A percentile compares a stretch with the other conserved stretches of the same genome.
These are phyloP conservation scores for Phalacrocorax pelagicus DNA, from an alignment of 2,113 vertebrate species.

Conservation along the genomic window DNA sequence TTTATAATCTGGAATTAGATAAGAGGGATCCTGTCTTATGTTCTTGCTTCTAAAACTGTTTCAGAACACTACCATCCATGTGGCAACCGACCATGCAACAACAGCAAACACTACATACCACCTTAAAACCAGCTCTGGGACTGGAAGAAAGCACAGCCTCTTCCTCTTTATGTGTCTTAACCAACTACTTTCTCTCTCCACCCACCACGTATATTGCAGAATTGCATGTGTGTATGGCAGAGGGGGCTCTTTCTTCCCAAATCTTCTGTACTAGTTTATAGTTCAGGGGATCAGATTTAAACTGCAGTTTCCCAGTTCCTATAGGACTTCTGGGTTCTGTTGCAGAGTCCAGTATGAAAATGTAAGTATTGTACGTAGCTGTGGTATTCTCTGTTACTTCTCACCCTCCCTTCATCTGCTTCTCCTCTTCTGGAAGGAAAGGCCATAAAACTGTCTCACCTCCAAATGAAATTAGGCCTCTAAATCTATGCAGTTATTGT, in stretches of 20 bases:
- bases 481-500: neutral
- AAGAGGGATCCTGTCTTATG: neutral
- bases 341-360: neutral
- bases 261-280: neutral
- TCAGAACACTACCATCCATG: neutral
- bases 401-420: neutral
- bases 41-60: neutral
- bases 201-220: accelerated
- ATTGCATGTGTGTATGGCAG: neutral
- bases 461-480: neutral
- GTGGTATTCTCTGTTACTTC: neutral
- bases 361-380: neutral
- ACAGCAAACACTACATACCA: neutral
- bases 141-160: neutral
- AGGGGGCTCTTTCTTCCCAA: neutral
- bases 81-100: neutral
- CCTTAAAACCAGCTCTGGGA: neutral
- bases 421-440: neutral
- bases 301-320: neutral
- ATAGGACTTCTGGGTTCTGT: neutral
- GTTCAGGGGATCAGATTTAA: accelerated
- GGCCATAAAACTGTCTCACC: neutral
- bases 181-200: neutral
- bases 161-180: neutral
- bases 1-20: neutral